Evolutionary conservation across 2,113 vertebrate species (phyloP), one percentile per base, ranked within the genome.

Genomic region (Equus przewalskii): DNA sequence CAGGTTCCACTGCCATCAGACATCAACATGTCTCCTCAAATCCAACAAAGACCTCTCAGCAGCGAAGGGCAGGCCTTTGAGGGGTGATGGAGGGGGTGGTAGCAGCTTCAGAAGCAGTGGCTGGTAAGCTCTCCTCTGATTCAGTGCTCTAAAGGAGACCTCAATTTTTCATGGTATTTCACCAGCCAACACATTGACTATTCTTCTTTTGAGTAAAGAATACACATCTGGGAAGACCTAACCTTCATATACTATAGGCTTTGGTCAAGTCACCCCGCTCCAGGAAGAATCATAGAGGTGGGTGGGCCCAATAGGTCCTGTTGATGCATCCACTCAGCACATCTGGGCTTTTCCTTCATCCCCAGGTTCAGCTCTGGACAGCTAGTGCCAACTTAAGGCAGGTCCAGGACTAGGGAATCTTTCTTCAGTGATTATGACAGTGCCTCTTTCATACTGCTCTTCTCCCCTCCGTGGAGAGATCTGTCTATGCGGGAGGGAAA

Each of bases 181-280:
- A 78, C 94, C 51, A 54, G 87, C 56, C 30, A 28, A 4, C 36
- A 49, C 46, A 22, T 0, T 22, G 69, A 60, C n/a, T 26, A 0
- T 41, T 87, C 92, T 41, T 90, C 92, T 84, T 83, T 75, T 15
- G 14, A 36, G 49, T 51, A 16, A 80, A 51, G 54, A 76, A 7
- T n/a, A 60, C 36, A 6, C 8, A 30, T 73, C 60, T 60, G 51
- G 67, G 44, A 88, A 97, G 51, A 70, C 36, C 65, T 65, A 65
- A 56, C 19, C 36, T 58, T 82, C 75, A 2, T 4, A 1, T 3
- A 3, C 58, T 24, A 14, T 11, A n/a, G 78, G 28, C 44, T 81
- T 36, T 41, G 46, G 22, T 70, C 41, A 76, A 3, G 44, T 84
- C 81, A 72, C 11, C 80, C 1, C 19, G 60, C 70, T 18, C 84